phyloP scores from a whole-genome alignment of 2,888 invertebrate genomes.

The Ormyrus pomaceus region DNA sequence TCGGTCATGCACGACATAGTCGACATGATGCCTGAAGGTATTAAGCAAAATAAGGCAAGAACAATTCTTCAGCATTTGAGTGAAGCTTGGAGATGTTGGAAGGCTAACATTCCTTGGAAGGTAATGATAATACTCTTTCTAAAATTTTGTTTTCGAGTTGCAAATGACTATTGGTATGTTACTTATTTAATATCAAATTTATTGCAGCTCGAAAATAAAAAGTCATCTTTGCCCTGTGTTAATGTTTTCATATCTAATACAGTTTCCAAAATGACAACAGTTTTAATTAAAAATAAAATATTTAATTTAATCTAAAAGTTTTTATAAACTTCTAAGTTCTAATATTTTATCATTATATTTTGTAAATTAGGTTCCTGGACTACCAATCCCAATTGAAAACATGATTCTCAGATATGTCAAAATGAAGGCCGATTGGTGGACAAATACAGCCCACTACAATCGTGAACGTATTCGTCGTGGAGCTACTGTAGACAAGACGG shows the following conservation, averaged over 20 bases:
- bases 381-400: conserved; percentile 99
- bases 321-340: not conserved
- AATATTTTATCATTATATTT: conserved; percentile 13
- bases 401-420: conserved; percentile 99
- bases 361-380: conserved; percentile 87
- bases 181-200: not conserved
- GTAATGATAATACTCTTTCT: conserved; percentile 74
- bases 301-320: not conserved
- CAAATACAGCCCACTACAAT: conserved; percentile 99
- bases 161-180: conserved; percentile 26
- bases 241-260: conserved; percentile 18
- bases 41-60: conserved; percentile 99
- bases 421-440: conserved; percentile 99
- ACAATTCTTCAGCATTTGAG: conserved; percentile 99
- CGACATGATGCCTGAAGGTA: conserved; percentile 99
- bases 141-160: conserved; percentile 46
- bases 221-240: conserved; percentile 30
- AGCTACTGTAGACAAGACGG: conserved; percentile 99
- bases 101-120: conserved; percentile 99
- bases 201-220: conserved; percentile 18
- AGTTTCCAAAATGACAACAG: conserved; percentile 31
- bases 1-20: conserved; percentile 98
- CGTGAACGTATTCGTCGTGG: conserved; percentile 98
- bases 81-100: conserved; percentile 99
- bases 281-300: not conserved